These are phyloP conservation scores for Micromesistius poutassou DNA, from an alignment of 2,797 vertebrate species.

Conservation along the genomic window DNA sequence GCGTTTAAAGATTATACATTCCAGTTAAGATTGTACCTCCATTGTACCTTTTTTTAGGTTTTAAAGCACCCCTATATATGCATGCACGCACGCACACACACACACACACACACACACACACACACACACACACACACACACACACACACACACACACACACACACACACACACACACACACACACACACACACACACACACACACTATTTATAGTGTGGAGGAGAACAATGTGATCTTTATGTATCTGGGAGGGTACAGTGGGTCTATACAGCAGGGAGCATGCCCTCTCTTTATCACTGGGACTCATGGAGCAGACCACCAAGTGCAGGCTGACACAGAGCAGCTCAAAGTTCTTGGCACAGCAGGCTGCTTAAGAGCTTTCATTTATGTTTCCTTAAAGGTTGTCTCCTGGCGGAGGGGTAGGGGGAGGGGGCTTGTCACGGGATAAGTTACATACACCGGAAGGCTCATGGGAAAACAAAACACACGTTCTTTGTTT, in stretches of 20 bases:
- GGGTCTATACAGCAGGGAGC: not conserved
- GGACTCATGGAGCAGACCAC: not conserved
- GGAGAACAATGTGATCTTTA: not conserved
- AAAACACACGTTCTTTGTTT: conserved; percentile 27
- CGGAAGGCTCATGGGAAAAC: conserved; percentile 29
- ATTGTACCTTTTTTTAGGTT: not conserved
- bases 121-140: not conserved
- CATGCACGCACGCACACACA: not conserved
- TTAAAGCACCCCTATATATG: not conserved
- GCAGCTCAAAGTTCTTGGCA: not conserved
- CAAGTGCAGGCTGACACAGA: not conserved
- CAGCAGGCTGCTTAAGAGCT: not conserved
- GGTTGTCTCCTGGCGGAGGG: not conserved
- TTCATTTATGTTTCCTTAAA: not conserved
- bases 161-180: not conserved
- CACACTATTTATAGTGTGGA: not conserved
- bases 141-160: not conserved
- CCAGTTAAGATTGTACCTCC: not conserved
- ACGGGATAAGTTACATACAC: conserved; percentile 40
- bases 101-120: not conserved
- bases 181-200: not conserved
- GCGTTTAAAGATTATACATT: not conserved
- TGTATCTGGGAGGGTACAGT: not conserved
- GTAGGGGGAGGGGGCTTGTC: not conserved
- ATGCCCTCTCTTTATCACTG: not conserved